phyloP scores from a whole-genome alignment of 2,797 vertebrate genomes.

The Megalops cyprinoides region DNA sequence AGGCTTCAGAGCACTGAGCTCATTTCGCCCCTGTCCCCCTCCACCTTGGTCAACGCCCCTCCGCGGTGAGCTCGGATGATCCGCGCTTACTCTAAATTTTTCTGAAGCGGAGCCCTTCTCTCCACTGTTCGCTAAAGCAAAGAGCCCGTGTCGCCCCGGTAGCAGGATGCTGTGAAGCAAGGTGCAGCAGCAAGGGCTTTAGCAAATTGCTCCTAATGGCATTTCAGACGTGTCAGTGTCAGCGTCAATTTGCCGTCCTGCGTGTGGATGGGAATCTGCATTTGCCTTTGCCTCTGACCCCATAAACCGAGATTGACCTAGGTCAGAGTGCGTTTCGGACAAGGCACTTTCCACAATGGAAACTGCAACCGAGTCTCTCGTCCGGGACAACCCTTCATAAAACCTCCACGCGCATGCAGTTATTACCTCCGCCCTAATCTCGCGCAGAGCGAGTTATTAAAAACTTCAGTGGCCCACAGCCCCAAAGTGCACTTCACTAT shows the following conservation, averaged over 20 bases:
- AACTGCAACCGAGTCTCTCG: neutral
- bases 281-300: too few relatives aligned
- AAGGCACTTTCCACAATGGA: neutral
- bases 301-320: neutral
- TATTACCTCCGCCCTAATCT: too few relatives aligned
- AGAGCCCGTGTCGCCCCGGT: neutral
- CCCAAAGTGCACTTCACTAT: too few relatives aligned
- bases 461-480: too few relatives aligned
- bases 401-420: too few relatives aligned
- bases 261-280: neutral
- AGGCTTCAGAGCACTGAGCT: neutral
- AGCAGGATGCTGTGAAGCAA: neutral
- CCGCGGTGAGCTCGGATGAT: neutral
- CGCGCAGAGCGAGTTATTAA: too few relatives aligned
- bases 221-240: neutral
- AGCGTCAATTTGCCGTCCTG: neutral
- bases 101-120: neutral
- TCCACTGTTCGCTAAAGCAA: neutral
- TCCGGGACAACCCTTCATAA: neutral
- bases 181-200: too few relatives aligned
- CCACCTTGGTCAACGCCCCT: neutral
- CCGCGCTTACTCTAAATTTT: conserved; percentile 4
- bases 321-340: too few relatives aligned
- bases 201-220: neutral
- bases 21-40: neutral